Percentiles rank a stretch among this genome's conserved stretches.
Conservation (phyloP, 2,113 vertebrate genomes). For the Mormyrus lacerda region DNA sequence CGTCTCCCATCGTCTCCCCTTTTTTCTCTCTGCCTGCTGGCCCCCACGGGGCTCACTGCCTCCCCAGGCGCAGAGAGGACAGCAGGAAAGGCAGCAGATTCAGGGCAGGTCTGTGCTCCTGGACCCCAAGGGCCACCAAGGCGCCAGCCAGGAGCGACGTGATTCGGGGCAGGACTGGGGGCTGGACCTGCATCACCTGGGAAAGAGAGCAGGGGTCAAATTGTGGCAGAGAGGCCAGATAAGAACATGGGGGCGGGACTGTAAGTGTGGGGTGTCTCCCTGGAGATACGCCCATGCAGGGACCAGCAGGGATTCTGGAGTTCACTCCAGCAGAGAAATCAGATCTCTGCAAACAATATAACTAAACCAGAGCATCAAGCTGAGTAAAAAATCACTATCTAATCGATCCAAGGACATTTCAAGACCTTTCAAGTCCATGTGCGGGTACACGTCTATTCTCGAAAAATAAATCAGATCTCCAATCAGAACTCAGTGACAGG, state of each 20-base stretch:
- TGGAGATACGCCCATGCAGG: not conserved
- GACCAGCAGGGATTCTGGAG: not conserved
- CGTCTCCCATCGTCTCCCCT: not conserved
- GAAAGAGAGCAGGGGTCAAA: constrained; percentile 4
- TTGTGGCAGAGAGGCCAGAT: not conserved
- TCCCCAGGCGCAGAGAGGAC: constrained; percentile 43
- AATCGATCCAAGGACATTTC: not conserved
- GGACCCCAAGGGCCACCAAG: constrained; percentile 65
- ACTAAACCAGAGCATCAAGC: not conserved
- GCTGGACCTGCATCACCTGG: constrained; percentile 71
- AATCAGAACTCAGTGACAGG: not conserved
- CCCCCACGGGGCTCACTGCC: constrained; percentile 33
- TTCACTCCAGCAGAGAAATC: not conserved
- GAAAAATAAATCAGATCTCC: not conserved
- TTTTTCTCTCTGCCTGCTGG: not conserved
- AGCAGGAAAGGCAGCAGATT: constrained; percentile 58
- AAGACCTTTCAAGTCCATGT: not conserved
- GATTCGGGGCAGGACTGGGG: constrained; percentile 58
- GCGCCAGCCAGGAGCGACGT: constrained; percentile 67
- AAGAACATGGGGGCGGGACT: not conserved
- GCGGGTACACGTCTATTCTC: not conserved
- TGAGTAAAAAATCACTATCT: not conserved
- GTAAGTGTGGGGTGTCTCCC: not conserved
- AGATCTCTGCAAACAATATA: not conserved
- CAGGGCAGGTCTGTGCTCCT: constrained; percentile 66